Percentiles rank a stretch among this genome's conserved stretches.
Conservation (phyloP, 2,888 invertebrate genomes). For the Labia minor region DNA sequence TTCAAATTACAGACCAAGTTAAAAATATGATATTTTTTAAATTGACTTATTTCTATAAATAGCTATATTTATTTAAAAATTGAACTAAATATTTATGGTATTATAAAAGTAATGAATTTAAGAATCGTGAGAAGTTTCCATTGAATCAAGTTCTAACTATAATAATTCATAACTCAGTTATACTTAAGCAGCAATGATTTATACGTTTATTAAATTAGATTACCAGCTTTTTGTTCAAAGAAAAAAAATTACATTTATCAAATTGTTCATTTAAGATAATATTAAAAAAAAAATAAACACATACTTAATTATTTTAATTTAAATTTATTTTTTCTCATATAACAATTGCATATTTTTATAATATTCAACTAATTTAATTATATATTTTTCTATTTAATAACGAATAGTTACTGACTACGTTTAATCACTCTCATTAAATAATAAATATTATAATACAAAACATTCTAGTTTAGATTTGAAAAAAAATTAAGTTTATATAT, state of each 20-base stretch:
- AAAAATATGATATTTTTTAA: neutral
- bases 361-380: too few relatives aligned
- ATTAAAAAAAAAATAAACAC: too few relatives aligned
- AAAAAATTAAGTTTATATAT: too few relatives aligned
- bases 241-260: too few relatives aligned
- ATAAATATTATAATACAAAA: too few relatives aligned
- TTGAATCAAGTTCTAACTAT: too few relatives aligned
- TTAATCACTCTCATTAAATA: neutral
- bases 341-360: too few relatives aligned
- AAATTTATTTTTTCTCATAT: too few relatives aligned
- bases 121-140: neutral
- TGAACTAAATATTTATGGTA: too few relatives aligned
- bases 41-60: neutral
- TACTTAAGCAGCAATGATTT: neutral
- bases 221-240: neutral
- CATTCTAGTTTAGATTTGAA: too few relatives aligned
- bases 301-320: too few relatives aligned
- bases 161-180: neutral
- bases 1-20: neutral
- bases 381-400: too few relatives aligned
- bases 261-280: neutral
- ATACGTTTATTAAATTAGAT: neutral
- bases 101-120: neutral
- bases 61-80: neutral
- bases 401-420: neutral